Evolutionary conservation across 2,888 invertebrate genomes (phyloP), one percentile per base, ranked within the genome.

Genomic region (Drosophila histrio): DNA sequence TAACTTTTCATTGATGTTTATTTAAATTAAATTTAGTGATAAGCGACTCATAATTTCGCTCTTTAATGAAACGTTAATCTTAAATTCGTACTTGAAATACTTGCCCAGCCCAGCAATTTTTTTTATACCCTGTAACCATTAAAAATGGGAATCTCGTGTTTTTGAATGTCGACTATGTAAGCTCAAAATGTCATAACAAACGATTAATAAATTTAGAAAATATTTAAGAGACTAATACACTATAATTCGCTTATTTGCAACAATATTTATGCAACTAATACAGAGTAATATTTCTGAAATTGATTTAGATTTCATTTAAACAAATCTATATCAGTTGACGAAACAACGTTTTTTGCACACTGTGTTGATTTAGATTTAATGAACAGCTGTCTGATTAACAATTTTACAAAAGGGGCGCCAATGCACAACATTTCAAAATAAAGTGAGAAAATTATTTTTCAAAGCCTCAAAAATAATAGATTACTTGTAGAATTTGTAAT

Each of bases 1-100:
- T 46, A 41, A 8, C 17, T 26, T 46, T 69, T 47, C 34, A 47
- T 24, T 53, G 38, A 49, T 53, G 17, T 34, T 22, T 63, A 53
- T 47, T 17, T 44, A 24, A 34, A 34, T 36, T 34, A 6, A 46
- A 56, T 46, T 62, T 34, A 24, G 8, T 30, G 32, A 43, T 49
- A 41, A 52, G 53, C 47, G 11, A 32, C 17, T 24, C 22, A 24
- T 34, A 34, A 49, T 21, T 30, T 43, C 19, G 39, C 17, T 11
- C 24, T 11, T 11, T 26, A 15, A 17, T 9, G 17, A 17, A 2
- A 19, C 2, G 15, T 36, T 9, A 17, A 36, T 19, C 11, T 26
- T 17, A 1, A 44, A 26, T 28, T 26, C 17, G 19, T 8, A n/a
- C 39, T 34, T 21, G n/a, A 39, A n/a, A 1, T 8, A 24, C 24